phyloP scores from a whole-genome alignment of 37 sponge, comb jelly and placozoan genomes.

The Cliona cf. orientalis region DNA sequence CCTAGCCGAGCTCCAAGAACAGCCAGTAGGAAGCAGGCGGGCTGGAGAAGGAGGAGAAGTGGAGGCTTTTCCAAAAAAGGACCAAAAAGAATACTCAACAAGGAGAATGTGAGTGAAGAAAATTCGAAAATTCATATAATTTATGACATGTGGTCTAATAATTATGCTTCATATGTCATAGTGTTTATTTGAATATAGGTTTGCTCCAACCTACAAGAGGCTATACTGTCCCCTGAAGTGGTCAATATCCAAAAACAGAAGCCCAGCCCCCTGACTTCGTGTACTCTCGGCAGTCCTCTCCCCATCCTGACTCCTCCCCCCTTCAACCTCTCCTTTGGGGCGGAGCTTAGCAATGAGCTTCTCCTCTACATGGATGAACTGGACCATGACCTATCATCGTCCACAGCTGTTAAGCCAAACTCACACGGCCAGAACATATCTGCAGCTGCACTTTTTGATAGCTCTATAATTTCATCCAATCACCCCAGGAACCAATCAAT shows the following conservation, averaged over 20 bases:
- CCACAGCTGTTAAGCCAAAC: neutral
- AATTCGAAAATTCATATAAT: no score
- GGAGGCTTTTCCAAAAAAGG: neutral
- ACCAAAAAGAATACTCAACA: neutral
- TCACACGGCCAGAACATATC: neutral
- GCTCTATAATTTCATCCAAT: no score
- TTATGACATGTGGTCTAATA: no score
- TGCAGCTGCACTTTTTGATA: slow-evolving; percentile 16
- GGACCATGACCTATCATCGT: neutral
- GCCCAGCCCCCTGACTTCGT: no score
- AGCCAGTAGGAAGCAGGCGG: neutral
- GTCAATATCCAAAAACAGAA: no score
- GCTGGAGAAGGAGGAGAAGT: neutral
- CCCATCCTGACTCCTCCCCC: neutral
- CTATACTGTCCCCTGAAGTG: no score
- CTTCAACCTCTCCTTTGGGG: slow-evolving; percentile 42
- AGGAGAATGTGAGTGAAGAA: neutral
- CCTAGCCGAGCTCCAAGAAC: neutral
- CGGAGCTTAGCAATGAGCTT: slow-evolving; percentile 19
- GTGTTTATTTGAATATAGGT: no score
- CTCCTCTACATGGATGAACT: slow-evolving; percentile 5
- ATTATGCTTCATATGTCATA: no score
- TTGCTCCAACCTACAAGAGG: no score
- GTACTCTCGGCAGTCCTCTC: no score
- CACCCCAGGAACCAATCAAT: no score